Conservation (phyloP, 2,888 invertebrate species). For the Melinopterus prodromus region DNA sequence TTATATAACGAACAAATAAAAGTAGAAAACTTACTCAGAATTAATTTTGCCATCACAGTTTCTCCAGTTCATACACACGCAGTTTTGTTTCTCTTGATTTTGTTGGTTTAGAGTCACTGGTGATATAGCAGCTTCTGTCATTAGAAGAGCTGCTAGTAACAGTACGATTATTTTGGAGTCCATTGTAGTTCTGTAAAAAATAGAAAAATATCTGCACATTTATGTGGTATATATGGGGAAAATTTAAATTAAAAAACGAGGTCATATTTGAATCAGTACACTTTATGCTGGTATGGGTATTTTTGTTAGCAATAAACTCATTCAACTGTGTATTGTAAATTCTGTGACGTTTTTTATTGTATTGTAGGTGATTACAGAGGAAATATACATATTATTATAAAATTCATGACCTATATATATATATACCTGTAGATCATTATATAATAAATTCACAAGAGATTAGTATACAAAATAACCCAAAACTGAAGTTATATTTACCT, state of each 20-base stretch:
- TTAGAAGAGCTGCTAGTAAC: conserved; percentile 14
- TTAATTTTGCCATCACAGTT: conserved; percentile 51
- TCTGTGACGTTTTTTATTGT: neutral
- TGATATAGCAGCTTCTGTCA: conserved; percentile 13
- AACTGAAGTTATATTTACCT: neutral
- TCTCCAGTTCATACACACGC: conserved; percentile 53
- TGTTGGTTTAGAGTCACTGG: conserved; percentile 1
- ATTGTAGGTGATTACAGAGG: neutral
- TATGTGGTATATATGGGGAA: conserved; percentile 6
- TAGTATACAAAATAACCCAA: no score
- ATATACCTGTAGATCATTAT: neutral
- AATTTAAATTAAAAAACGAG: neutral
- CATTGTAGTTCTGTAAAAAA: conserved; percentile 21
- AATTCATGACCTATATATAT: conserved; percentile 11
- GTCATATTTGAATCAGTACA: neutral
- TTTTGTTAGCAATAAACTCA: neutral
- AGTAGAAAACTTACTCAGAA: conserved; percentile 49
- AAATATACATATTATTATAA: conserved; percentile 10
- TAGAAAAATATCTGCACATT: conserved; percentile 14
- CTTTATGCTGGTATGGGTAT: neutral
- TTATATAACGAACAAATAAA: neutral
- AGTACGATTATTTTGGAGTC: conserved; percentile 18
- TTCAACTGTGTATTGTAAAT: neutral
- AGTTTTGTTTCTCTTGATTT: conserved; percentile 34
- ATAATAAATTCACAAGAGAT: no score